Conservation (phyloP, 1,140 invertebrate species). For the Neotoxoptera formosana region DNA sequence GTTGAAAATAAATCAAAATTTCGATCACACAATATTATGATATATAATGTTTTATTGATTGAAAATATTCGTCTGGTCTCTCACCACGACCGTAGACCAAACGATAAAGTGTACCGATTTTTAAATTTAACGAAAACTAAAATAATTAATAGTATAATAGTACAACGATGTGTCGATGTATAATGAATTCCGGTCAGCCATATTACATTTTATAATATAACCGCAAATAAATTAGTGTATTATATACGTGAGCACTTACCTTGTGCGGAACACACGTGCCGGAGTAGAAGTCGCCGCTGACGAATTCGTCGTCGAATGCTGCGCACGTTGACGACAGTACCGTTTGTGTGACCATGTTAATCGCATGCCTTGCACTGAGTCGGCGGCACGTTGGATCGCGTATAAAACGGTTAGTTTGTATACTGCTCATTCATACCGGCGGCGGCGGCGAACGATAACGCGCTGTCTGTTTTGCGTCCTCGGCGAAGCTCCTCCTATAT, state of each 20-base stretch:
- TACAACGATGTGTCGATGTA: no score
- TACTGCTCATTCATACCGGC: constrained; percentile 41
- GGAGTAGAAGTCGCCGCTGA: no score
- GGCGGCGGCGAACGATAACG: not conserved
- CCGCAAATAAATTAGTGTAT: not conserved
- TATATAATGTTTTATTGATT: not conserved
- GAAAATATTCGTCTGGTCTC: not conserved
- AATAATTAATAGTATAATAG: no score
- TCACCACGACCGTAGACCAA: no score
- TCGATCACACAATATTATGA: not conserved
- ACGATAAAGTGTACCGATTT: not conserved
- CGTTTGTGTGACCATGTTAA: constrained; percentile 52
- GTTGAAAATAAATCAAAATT: not conserved
- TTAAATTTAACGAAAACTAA: not conserved
- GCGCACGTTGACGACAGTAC: constrained; percentile 11
- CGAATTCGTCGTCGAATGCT: not conserved
- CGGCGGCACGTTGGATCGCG: constrained; percentile 35
- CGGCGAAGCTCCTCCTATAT: constrained; percentile 23
- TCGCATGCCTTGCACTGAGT: constrained; percentile 55
- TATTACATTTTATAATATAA: no score
- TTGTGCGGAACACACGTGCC: constrained; percentile 25
- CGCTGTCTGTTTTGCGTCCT: constrained; percentile 6
- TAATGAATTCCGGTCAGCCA: not conserved
- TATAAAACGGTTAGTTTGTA: constrained; percentile 12
- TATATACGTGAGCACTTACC: not conserved